Conservation (phyloP, 2,888 invertebrate genomes). For the Lasioglossum figueresi region DNA sequence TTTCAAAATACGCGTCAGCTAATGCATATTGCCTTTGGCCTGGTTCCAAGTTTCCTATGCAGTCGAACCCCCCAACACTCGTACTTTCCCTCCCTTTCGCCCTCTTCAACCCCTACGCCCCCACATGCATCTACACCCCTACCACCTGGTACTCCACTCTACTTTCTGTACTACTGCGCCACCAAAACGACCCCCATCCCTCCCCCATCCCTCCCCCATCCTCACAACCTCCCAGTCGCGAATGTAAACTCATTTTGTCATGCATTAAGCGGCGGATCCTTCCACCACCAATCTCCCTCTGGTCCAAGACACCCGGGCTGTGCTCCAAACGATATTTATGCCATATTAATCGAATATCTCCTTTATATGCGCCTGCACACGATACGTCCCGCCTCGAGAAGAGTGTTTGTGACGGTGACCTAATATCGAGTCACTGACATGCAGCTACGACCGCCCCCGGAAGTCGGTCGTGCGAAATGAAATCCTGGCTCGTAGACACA, state of each 20-base stretch:
- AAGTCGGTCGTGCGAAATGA: conserved; percentile 58
- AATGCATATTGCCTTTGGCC: conserved; percentile 83
- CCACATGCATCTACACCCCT: not conserved
- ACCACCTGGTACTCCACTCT: not conserved
- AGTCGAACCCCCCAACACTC: conserved; percentile 64
- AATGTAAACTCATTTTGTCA: conserved; percentile 81
- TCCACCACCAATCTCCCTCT: conserved; percentile 2
- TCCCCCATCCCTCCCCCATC: not conserved
- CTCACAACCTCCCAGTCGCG: conserved; percentile 46
- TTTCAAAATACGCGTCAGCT: conserved; percentile 81
- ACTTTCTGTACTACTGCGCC: conserved; percentile 34
- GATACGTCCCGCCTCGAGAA: conserved; percentile 16
- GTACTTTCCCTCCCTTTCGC: conserved; percentile 38
- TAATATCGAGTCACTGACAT: conserved; percentile 60
- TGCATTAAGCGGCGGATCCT: conserved; percentile 71
- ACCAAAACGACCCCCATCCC: conserved; percentile 22
- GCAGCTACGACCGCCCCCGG: conserved; percentile 49
- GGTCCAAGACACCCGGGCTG: conserved; percentile 22
- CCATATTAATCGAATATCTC: conserved; percentile 75
- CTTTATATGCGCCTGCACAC: conserved; percentile 62
- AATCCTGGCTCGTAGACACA: conserved; percentile 39
- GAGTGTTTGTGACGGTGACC: conserved; percentile 61
- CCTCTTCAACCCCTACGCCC: conserved; percentile 8
- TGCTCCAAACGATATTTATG: conserved; percentile 74
- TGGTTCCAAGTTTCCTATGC: conserved; percentile 77